These are phyloP conservation scores for Borostomias antarcticus DNA, from an alignment of 2,797 vertebrate species.

Conservation along the genomic window DNA sequence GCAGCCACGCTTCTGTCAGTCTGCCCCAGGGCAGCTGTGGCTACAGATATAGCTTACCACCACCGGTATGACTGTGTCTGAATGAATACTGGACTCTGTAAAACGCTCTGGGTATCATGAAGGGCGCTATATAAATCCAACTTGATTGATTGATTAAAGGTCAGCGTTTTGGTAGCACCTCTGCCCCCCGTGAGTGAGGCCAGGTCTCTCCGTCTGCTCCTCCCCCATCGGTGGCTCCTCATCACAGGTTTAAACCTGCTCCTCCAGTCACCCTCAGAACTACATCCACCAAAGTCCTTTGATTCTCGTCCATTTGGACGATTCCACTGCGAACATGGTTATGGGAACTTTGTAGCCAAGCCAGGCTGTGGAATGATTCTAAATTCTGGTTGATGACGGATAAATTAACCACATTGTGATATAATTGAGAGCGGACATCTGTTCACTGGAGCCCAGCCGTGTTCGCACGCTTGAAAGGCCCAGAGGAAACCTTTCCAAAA, in stretches of 20 bases:
- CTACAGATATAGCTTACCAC: no score
- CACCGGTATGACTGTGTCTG: no score
- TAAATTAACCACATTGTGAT: slow-evolving; percentile 14
- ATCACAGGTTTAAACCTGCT: background rate
- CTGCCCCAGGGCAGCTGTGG: no score
- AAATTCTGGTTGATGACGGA: slow-evolving; percentile 21
- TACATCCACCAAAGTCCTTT: slow-evolving; percentile 21
- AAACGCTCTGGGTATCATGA: no score
- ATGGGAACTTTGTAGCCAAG: background rate
- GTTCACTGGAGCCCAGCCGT: background rate
- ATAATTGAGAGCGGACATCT: slow-evolving; percentile 39
- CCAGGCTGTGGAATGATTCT: background rate
- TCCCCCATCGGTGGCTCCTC: background rate
- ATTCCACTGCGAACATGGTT: background rate
- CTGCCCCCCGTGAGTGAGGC: background rate
- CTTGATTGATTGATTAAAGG: no score
- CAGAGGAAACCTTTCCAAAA: background rate
- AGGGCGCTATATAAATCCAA: no score
- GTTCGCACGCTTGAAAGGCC: no score
- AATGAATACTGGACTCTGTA: no score
- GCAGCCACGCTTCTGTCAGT: no score
- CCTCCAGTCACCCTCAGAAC: slow-evolving; percentile 14
- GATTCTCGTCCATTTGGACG: slow-evolving; percentile 8
- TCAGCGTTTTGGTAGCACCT: background rate
- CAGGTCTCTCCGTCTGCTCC: slow-evolving; percentile 4